Evolutionary conservation across 2,113 vertebrate species (phyloP).

Genomic region (Chlorodrepanis virens): DNA sequence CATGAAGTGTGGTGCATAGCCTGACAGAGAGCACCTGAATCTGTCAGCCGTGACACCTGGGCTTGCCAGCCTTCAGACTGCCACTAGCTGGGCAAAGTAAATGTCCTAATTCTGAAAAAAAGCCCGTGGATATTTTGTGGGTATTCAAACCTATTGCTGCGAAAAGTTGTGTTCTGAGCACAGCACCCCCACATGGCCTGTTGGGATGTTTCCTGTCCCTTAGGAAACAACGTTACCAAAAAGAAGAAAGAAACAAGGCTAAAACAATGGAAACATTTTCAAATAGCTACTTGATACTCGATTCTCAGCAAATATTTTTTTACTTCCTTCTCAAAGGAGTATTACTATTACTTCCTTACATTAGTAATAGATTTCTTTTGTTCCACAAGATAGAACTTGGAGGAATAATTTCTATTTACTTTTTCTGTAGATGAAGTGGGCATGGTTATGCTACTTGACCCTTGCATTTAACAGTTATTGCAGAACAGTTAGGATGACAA

Average conservation of each 20-base stretch:
- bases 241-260: not conserved
- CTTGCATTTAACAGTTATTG: not conserved
- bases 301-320: not conserved
- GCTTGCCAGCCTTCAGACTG: not conserved
- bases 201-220: not conserved
- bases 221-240: not conserved
- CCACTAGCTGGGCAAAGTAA: not conserved
- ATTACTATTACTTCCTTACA: accelerated
- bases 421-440: not conserved
- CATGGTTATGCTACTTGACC: not conserved
- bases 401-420: not conserved
- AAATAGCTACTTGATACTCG: not conserved
- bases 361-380: not conserved
- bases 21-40: no score
- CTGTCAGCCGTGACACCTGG: not conserved
- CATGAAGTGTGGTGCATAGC: accelerated
- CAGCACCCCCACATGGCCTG: accelerated
- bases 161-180: not conserved
- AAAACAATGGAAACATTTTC: not conserved
- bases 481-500: not conserved
- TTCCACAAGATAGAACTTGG: not conserved
- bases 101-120: not conserved
- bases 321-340: not conserved
- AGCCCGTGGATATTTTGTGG: not conserved
- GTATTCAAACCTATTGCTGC: accelerated